phyloP scores from a whole-genome alignment of 2,888 invertebrate genomes.

The Stictocephala bisonia region DNA sequence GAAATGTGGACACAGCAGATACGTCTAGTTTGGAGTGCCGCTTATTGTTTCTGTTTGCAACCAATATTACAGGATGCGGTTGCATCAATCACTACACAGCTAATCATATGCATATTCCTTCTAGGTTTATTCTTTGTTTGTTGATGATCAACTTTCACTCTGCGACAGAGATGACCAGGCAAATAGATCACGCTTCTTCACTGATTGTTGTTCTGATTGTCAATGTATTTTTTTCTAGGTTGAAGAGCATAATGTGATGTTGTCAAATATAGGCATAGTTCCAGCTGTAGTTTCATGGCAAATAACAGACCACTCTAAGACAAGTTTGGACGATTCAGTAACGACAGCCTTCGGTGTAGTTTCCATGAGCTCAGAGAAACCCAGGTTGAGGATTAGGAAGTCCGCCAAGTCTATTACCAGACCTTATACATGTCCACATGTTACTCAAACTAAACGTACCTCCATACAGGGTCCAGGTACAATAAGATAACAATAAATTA shows the following conservation, averaged over 20 bases:
- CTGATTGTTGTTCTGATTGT: too few relatives aligned
- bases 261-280: not conserved
- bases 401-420: not conserved
- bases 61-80: too few relatives aligned
- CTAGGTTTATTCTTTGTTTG: too few relatives aligned
- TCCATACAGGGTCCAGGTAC: conserved; percentile 14
- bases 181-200: too few relatives aligned
- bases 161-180: too few relatives aligned
- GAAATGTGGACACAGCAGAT: too few relatives aligned
- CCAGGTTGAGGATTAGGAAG: not conserved
- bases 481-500: too few relatives aligned
- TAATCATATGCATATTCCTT: too few relatives aligned
- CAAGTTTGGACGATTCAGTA: not conserved
- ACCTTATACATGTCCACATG: conserved; percentile 2
- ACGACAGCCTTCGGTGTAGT: not conserved
- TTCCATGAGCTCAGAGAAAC: conserved; percentile 18
- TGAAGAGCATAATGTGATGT: not conserved
- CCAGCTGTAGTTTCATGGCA: not conserved
- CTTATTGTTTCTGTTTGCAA: too few relatives aligned
- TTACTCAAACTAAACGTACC: not conserved
- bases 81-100: too few relatives aligned
- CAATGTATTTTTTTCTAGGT: not conserved
- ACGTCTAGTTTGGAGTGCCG: too few relatives aligned
- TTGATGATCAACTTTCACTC: too few relatives aligned
- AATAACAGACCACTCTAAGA: not conserved